Evolutionary conservation across 2,113 vertebrate species (phyloP), one percentile per base, ranked within the genome.

Genomic region (Oryzias curvinotus): DNA sequence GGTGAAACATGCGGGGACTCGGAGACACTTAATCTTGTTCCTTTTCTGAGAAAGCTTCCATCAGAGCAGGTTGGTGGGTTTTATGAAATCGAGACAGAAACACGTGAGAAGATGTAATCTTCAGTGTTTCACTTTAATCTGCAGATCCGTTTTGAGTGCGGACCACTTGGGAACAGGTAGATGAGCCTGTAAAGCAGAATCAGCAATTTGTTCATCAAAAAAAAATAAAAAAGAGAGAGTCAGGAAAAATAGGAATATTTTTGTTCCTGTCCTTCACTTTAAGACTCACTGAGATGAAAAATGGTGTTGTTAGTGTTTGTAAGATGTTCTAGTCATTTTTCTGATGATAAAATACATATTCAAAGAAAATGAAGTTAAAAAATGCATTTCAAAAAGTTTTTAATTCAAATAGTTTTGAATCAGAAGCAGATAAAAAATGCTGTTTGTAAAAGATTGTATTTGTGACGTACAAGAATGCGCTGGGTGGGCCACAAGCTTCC

Each of bases 21-120:
- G 55, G 73, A 61, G 52, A 41, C 70, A 65, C 74, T 55, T 43
- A 62, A 65, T 75, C 78, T 47, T 47, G 25, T 48, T 47, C 4
- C 10, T 58, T 66, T 45, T 55, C 58, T 49, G 73, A 75, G 77
- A 69, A 57, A 50, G 47, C 67, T 68, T 76, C 54, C 47, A 75
- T 69, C 66, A 61, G 68, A 52, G 48, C 14, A 42, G 44, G 56
- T 47, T 45, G 47, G 56, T 50, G 44, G 16, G 44, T 68, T 71
- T 64, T 26, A 47, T 73, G 28, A 73, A 75, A 73, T 81, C 53
- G 61, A 36, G 51, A 52, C 25, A 66, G 65, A 81, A 65, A 74
- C 74, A 53, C 55, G 53, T 62, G 25, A 63, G 75, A 21, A 58
- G 57, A 65, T 45, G 49, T 60, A 77, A 77, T 75, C 69, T 65